Percentiles rank a stretch among this genome's conserved stretches.
Evolutionary conservation across 53 echinoderm and acorn worm genomes (phyloP).

Genomic region (Paelopatides confundens): DNA sequence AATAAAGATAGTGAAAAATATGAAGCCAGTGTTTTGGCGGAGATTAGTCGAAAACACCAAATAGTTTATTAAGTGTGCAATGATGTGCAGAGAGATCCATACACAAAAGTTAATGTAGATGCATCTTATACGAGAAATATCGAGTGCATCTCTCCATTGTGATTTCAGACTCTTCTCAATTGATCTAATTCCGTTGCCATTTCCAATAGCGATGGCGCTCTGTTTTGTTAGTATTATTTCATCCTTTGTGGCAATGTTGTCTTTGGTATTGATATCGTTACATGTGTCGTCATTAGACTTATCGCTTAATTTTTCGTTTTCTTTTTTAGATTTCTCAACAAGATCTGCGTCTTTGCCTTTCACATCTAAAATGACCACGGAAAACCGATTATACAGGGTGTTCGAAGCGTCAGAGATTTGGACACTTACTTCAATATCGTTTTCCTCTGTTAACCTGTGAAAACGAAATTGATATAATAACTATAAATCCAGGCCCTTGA

Average conservation of each 20-base stretch:
- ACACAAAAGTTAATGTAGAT: not conserved
- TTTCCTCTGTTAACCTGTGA: not conserved
- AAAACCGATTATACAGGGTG: conserved; percentile 8
- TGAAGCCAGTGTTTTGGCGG: not conserved
- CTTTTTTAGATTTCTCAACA: not conserved
- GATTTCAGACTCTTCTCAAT: not conserved
- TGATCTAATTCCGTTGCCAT: not conserved
- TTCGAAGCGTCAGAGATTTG: conserved; percentile 3
- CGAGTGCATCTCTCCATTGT: not conserved
- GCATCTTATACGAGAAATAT: not conserved
- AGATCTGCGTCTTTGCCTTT: not conserved
- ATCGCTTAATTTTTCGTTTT: not conserved
- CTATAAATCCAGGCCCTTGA: too few species aligned
- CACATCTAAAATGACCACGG: conserved; percentile 9
- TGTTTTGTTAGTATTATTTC: not conserved
- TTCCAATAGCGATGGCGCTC: not conserved
- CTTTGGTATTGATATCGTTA: not conserved
- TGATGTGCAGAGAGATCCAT: not conserved
- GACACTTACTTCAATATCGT: conserved; percentile 10
- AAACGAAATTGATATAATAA: not conserved
- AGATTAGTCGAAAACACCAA: not conserved
- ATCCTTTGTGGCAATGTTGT: not conserved
- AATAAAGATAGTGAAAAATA: not conserved
- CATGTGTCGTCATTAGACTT: not conserved
- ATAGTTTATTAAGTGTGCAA: not conserved